phyloP scores from a whole-genome alignment of 1,140 invertebrate genomes.

The Caenorhabditis remanei region DNA sequence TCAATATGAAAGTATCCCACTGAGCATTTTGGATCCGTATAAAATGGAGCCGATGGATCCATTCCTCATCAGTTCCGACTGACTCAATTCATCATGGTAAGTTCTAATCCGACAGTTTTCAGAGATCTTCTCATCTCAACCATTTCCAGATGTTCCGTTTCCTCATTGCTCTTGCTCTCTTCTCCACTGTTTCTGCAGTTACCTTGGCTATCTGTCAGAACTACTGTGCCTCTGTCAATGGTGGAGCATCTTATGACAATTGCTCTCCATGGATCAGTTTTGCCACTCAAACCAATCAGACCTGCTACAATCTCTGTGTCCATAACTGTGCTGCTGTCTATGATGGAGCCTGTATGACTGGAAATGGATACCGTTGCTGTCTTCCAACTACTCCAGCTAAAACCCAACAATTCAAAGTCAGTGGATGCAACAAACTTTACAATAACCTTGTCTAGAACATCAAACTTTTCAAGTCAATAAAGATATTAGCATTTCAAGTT shows the following conservation, averaged over 20 bases:
- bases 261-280: constrained; percentile 3
- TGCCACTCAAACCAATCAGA: background rate
- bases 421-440: constrained; percentile 4
- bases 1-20: background rate
- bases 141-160: background rate
- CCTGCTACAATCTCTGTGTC: constrained; percentile 2
- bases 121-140: background rate
- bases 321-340: background rate
- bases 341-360: background rate
- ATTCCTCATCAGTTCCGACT: background rate
- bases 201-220: background rate
- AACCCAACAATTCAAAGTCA: background rate
- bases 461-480: no score
- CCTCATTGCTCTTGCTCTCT: background rate
- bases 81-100: background rate
- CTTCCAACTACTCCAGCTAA: background rate
- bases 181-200: background rate
- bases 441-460: background rate
- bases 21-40: background rate
- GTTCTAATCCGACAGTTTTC: background rate
- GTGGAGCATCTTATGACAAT: background rate
- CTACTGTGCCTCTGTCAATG: background rate
- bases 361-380: background rate
- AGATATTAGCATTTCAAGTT: no score
- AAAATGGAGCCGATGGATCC: background rate